Conservation (phyloP, 2,888 invertebrate genomes). For the Panopea generosa region DNA sequence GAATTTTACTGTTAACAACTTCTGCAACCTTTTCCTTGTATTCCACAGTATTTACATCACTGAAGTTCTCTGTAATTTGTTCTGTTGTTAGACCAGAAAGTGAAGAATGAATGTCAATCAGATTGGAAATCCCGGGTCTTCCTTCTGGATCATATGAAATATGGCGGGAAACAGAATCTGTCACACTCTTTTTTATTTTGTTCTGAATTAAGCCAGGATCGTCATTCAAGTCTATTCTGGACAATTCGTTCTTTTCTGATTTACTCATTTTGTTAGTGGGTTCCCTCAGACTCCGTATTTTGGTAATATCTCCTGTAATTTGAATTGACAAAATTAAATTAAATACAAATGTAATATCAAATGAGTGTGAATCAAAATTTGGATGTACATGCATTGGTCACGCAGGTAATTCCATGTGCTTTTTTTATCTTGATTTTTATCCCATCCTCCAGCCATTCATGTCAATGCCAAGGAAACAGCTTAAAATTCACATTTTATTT, state of each 20-base stretch:
- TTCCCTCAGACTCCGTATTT: constrained; percentile 93
- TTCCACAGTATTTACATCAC: constrained; percentile 90
- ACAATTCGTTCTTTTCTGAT: constrained; percentile 92
- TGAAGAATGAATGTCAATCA: constrained; percentile 93
- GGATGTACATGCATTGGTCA: too few species aligned
- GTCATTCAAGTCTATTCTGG: constrained; percentile 93
- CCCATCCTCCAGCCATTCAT: too few species aligned
- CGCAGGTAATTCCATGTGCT: too few species aligned
- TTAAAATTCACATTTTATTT: too few species aligned
- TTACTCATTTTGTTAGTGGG: constrained; percentile 99
- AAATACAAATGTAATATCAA: constrained; percentile 1
- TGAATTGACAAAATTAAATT: too few species aligned
- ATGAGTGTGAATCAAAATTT: too few species aligned
- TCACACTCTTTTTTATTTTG: constrained; percentile 95
- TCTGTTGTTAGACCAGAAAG: constrained; percentile 89
- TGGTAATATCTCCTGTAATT: constrained; percentile 76
- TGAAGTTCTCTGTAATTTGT: constrained; percentile 89
- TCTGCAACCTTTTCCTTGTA: constrained; percentile 92
- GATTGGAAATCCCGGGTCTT: constrained; percentile 95
- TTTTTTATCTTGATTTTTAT: too few species aligned
- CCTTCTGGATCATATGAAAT: constrained; percentile 92
- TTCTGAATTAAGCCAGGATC: constrained; percentile 89
- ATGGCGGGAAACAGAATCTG: constrained; percentile 92
- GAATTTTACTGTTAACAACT: constrained; percentile 89
- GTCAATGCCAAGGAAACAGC: too few species aligned